Conservation (phyloP, 2,888 invertebrate genomes). For the Philereme transversata region DNA sequence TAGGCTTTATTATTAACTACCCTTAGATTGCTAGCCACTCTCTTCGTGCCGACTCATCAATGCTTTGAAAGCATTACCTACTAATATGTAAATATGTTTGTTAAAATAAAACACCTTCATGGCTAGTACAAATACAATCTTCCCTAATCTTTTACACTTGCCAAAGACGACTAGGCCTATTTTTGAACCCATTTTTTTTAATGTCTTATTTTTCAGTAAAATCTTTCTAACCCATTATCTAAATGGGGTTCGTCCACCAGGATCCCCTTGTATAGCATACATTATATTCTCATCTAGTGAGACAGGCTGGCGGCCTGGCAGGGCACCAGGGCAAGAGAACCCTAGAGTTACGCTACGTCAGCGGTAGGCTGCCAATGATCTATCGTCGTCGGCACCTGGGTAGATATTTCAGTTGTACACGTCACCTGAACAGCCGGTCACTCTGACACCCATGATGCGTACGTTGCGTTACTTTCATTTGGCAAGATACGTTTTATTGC, state of each 20-base stretch:
- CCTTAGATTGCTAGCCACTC: not conserved
- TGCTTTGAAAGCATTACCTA: constrained; percentile 14
- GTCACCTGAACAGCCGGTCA: constrained; percentile 55
- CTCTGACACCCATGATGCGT: constrained; percentile 34
- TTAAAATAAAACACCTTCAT: too few species aligned
- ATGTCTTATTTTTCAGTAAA: too few species aligned
- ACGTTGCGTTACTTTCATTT: constrained; percentile 55
- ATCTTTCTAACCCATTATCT: too few species aligned
- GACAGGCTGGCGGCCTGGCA: constrained; percentile 23
- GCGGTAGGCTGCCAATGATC: constrained; percentile 37
- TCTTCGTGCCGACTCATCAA: not conserved
- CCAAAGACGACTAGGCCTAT: too few species aligned
- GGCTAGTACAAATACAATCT: too few species aligned
- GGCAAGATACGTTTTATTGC: constrained; percentile 60
- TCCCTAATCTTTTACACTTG: too few species aligned
- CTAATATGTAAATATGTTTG: not conserved
- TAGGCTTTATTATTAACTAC: constrained; percentile 1
- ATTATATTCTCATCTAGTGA: constrained; percentile 1
- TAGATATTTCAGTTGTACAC: constrained; percentile 65
- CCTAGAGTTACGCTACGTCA: constrained; percentile 22
- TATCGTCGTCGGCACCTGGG: constrained; percentile 39
- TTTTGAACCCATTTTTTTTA: too few species aligned
- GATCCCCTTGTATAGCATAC: not conserved
- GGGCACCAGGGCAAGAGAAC: constrained; percentile 24
- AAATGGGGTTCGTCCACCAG: too few species aligned